Evolutionary conservation across 2,113 vertebrate genomes (phyloP), one percentile per base, ranked within the genome.

Genomic region (Callipepla californica): DNA sequence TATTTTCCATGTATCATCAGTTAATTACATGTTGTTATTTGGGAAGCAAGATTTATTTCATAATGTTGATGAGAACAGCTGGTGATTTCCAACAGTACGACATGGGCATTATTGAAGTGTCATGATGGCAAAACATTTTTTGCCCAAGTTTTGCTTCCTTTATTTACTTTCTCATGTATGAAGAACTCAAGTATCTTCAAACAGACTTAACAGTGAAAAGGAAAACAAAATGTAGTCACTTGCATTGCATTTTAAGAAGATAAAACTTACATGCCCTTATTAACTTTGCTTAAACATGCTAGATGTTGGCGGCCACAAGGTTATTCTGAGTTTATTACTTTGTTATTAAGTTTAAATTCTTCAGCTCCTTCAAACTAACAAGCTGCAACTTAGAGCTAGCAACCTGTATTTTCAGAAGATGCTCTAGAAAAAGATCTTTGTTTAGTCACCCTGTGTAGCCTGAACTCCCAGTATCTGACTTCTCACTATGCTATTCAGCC

Each of bases 401-500:
- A 47, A 45, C 2, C 11, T 47, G 36, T 3, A 6, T 2, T 58
- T 32, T 53, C 59, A 66, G 50, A 67, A 57, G 34, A 6, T 6
- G 9, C 30, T 59, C 16, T 57, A 53, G 23, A 66, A 36, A 50
- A 44, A 6, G 9, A 51, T 9, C 6, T 63, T 34, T 34, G 30
- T 13, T 55, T 72, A 66, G 13, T 50, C 36, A 30, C 13, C 23
- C 11, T 32, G 48, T 84, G 25, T 34, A 78, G 80, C 28, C 48
- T 65, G 30, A 83, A 26, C 53, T 61, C 65, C 26, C 53, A 7
- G 42, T 11, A 25, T n/a, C 1, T 18, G 55, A 61, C 16, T 25
- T 6, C 6, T 44, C 22, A 18, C 22, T 34, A 4, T 0, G 2
- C 1, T 1, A 17, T 65, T 48, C 66, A 68, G 25, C 8, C 17